Evolutionary conservation across 2,888 invertebrate species (phyloP).

Genomic region (Plebejus melissa): DNA sequence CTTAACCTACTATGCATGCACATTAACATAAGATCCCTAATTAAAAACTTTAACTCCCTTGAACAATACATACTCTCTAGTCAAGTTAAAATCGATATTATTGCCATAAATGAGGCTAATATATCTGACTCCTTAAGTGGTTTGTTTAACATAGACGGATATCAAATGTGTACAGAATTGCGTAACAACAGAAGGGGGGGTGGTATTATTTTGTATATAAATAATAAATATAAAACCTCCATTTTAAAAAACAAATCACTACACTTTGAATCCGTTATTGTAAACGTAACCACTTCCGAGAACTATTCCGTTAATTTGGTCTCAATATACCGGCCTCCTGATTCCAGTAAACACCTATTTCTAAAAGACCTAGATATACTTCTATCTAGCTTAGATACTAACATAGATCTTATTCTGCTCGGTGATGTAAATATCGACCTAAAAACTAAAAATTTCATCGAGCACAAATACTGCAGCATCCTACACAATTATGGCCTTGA

Average conservation of each 20-base stretch:
- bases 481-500: too few species aligned
- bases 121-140: slow-evolving; percentile 34
- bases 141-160: slow-evolving; percentile 37
- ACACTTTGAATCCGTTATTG: slow-evolving; percentile 32
- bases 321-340: not conserved
- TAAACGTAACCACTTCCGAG: not conserved
- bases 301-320: not conserved
- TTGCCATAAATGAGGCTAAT: slow-evolving; percentile 35
- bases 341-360: not conserved
- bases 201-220: slow-evolving; percentile 35
- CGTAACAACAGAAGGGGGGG: slow-evolving; percentile 36
- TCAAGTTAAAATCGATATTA: slow-evolving; percentile 31
- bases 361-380: too few species aligned
- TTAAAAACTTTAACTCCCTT: not conserved
- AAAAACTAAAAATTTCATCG: too few species aligned
- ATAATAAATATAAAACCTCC: slow-evolving; percentile 30
- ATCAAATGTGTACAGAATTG: slow-evolving; percentile 38
- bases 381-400: too few species aligned
- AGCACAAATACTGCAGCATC: too few species aligned
- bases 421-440: too few species aligned
- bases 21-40: not conserved
- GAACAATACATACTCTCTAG: slow-evolving; percentile 1
- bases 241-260: slow-evolving; percentile 26
- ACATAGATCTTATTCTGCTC: too few species aligned
- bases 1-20: not conserved